Conservation (phyloP, 92 coral and sea anemone genomes). For the Bergia puertoricense region DNA sequence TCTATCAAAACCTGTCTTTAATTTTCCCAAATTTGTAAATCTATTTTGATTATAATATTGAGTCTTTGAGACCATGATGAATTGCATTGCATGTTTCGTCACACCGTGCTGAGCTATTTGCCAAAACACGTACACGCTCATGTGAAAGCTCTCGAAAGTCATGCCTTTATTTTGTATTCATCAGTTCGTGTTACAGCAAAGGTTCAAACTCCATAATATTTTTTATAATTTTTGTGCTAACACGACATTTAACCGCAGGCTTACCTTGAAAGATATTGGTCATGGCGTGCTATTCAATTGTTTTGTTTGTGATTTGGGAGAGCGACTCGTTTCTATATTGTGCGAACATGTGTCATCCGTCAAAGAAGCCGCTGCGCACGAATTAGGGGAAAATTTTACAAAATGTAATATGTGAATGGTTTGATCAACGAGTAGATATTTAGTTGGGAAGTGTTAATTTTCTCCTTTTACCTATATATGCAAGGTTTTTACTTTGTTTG, state of each 20-base stretch:
- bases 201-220: neutral
- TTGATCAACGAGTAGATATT: neutral
- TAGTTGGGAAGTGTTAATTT: neutral
- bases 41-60: neutral
- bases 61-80: too few relatives aligned
- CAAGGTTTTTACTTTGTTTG: neutral
- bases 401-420: neutral
- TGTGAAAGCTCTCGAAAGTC: neutral
- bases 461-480: neutral
- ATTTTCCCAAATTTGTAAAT: neutral
- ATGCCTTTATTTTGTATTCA: neutral
- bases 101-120: neutral
- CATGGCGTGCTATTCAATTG: neutral
- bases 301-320: constrained; percentile 1
- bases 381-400: neutral
- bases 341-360: constrained; percentile 21
- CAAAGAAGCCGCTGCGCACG: neutral
- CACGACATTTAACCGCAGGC: neutral
- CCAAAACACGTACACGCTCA: neutral
- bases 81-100: neutral
- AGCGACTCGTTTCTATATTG: neutral
- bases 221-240: neutral
- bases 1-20: neutral
- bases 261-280: neutral
- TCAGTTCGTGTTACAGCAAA: neutral